phyloP scores from a whole-genome alignment of 2,888 invertebrate species.

The Paralinhomoeus sp. region DNA sequence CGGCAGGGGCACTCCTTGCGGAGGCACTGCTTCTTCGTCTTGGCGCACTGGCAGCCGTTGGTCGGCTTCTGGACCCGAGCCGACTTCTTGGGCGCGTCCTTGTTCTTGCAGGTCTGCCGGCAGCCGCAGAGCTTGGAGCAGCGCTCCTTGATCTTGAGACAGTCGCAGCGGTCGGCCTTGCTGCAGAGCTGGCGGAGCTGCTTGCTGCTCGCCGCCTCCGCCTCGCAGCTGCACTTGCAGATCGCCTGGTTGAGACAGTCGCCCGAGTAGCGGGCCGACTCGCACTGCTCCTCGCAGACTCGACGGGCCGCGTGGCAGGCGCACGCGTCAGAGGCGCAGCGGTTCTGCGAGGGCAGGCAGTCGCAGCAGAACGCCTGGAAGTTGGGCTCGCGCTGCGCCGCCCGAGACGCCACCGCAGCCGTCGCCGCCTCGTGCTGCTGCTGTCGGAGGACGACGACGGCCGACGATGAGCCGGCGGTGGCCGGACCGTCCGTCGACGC shows the following conservation, averaged over 20 bases:
- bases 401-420: neutral
- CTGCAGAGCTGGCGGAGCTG: slow-evolving; percentile 23
- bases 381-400: neutral
- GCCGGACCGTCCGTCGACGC: too few species aligned
- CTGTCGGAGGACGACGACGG: too few species aligned
- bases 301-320: slow-evolving; percentile 21
- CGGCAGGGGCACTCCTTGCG: slow-evolving; percentile 25
- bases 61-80: slow-evolving; percentile 14
- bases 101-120: slow-evolving; percentile 24
- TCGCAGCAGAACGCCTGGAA: slow-evolving; percentile 17
- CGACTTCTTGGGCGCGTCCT: slow-evolving; percentile 20
- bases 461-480: too few species aligned
- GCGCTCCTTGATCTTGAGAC: slow-evolving; percentile 23
- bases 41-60: slow-evolving; percentile 18
- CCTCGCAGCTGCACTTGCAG: slow-evolving; percentile 25
- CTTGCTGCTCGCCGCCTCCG: slow-evolving; percentile 17
- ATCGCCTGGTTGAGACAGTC: slow-evolving; percentile 26
- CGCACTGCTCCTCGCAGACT: slow-evolving; percentile 26
- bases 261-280: slow-evolving; percentile 19
- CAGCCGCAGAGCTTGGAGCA: slow-evolving; percentile 23
- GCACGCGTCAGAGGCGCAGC: slow-evolving; percentile 21
- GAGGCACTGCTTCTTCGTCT: slow-evolving; percentile 24
- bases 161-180: slow-evolving; percentile 21
- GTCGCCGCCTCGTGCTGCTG: too few species aligned
- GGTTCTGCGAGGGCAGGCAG: slow-evolving; percentile 20